These are phyloP conservation scores for Drosophila pseudoobscura DNA, from an alignment of 1,140 invertebrate species.

Conservation along the genomic window DNA sequence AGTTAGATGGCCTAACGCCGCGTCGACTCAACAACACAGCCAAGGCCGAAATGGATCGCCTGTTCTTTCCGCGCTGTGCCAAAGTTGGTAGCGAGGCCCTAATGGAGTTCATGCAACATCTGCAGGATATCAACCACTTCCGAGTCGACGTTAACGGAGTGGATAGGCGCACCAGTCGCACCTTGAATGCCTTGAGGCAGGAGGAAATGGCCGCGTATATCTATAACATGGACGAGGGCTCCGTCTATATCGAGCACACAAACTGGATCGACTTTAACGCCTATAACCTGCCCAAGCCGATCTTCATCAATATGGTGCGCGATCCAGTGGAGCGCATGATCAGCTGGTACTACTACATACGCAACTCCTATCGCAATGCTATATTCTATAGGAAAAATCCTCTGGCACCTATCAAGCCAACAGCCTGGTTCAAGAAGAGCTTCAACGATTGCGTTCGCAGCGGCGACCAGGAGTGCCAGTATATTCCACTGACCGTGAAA, in stretches of 20 bases:
- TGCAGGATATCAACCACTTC: conserved; percentile 63
- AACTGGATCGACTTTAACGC: conserved; percentile 86
- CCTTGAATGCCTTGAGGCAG: conserved; percentile 79
- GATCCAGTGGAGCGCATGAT: conserved; percentile 95
- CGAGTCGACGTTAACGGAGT: conserved; percentile 52
- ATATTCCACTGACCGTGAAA: conserved; percentile 89
- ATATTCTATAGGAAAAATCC: conserved; percentile 93
- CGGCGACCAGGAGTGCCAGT: conserved; percentile 92
- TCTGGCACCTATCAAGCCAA: conserved; percentile 91
- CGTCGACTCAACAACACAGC: conserved; percentile 57
- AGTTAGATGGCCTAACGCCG: conserved; percentile 55
- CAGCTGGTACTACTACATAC: conserved; percentile 93
- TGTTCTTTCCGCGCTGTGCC: conserved; percentile 94
- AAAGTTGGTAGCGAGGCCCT: conserved; percentile 95
- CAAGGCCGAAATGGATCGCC: conserved; percentile 85
- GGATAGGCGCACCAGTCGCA: conserved; percentile 26
- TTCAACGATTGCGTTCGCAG: conserved; percentile 93
- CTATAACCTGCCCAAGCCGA: conserved; percentile 90
- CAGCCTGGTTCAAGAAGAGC: conserved; percentile 94
- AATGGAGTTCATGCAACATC: conserved; percentile 91
- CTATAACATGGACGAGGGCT: conserved; percentile 84
- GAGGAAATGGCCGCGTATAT: conserved; percentile 85
- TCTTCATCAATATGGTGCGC: conserved; percentile 94
- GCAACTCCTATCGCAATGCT: conserved; percentile 94
- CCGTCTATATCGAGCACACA: conserved; percentile 90